Evolutionary conservation across 23 tunicate genomes (phyloP).

Genomic region (Pegea sp.): DNA sequence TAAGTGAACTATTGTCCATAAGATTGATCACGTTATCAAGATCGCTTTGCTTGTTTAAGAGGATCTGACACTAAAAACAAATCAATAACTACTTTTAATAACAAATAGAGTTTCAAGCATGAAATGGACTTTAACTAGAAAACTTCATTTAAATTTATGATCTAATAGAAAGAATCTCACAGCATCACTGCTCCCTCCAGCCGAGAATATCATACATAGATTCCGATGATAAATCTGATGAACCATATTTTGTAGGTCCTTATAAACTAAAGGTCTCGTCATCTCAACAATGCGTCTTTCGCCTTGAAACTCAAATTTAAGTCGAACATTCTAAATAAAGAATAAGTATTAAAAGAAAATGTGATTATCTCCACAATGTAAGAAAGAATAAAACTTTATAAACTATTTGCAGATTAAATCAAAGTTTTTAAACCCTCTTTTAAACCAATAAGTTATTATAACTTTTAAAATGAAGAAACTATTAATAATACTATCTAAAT

Average conservation of each 20-base stretch:
- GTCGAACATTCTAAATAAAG: conserved; percentile 22
- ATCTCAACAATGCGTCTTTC: conserved; percentile 45
- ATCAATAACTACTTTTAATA: background rate
- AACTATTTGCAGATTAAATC: too few relatives aligned
- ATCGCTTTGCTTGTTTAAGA: conserved; percentile 40
- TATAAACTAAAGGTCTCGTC: conserved; percentile 32
- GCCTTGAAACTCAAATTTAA: conserved; percentile 65
- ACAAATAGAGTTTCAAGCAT: background rate
- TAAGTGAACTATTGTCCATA: conserved; percentile 26
- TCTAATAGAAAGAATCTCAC: too few relatives aligned
- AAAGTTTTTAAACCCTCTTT: too few relatives aligned
- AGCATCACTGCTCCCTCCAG: conserved; percentile 67
- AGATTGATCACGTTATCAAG: conserved; percentile 61
- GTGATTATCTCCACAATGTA: too few relatives aligned
- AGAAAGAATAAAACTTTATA: too few relatives aligned
- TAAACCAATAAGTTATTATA: too few relatives aligned
- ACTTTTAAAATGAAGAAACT: too few relatives aligned
- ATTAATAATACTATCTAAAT: too few relatives aligned
- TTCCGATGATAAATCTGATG: conserved; percentile 18
- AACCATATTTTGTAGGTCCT: conserved; percentile 17
- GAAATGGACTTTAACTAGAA: background rate
- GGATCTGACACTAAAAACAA: conserved; percentile 33
- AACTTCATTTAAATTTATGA: too few relatives aligned
- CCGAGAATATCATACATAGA: conserved; percentile 47
- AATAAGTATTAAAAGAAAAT: too few relatives aligned